These are phyloP conservation scores for Scarus forsteni DNA, from an alignment of 2,797 vertebrate genomes.

Conservation along the genomic window DNA sequence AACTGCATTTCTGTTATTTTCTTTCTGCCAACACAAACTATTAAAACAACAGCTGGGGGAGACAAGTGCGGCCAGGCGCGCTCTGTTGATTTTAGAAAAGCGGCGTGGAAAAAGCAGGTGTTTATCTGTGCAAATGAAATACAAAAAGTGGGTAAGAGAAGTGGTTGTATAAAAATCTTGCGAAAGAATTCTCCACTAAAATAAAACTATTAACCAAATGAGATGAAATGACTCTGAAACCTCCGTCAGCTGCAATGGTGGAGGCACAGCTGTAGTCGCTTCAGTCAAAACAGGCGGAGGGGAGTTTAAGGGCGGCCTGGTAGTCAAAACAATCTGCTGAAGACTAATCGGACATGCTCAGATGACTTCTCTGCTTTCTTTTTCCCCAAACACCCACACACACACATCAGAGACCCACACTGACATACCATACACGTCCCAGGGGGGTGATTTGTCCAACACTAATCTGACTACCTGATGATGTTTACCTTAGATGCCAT, in stretches of 20 bases:
- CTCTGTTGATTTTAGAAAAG: constrained; percentile 26
- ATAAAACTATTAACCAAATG: constrained; percentile 59
- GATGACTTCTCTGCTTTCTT: constrained; percentile 66
- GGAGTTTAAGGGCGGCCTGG: constrained; percentile 48
- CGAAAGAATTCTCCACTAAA: constrained; percentile 28
- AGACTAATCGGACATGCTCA: constrained; percentile 74
- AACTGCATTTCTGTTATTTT: constrained; percentile 30
- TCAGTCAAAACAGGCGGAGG: constrained; percentile 66
- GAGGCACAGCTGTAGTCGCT: constrained; percentile 59
- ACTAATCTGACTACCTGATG: constrained; percentile 79
- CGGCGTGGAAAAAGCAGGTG: constrained; percentile 48
- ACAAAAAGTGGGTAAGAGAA: constrained; percentile 24
- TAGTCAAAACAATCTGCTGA: constrained; percentile 81
- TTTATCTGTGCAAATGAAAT: constrained; percentile 52
- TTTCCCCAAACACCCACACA: constrained; percentile 35
- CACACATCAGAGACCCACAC: constrained; percentile 24
- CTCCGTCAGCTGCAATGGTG: constrained; percentile 15
- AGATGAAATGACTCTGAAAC: constrained; percentile 45
- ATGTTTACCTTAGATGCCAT: constrained; percentile 73
- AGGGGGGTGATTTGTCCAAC: constrained; percentile 73
- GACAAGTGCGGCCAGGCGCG: constrained; percentile 15
- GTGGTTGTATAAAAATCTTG: constrained; percentile 22
- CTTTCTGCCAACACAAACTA: constrained; percentile 34
- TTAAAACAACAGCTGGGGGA: constrained; percentile 52
- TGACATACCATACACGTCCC: constrained; percentile 64